phyloP scores from a whole-genome alignment of 1,140 invertebrate species.

The Bradynema listronoti region DNA sequence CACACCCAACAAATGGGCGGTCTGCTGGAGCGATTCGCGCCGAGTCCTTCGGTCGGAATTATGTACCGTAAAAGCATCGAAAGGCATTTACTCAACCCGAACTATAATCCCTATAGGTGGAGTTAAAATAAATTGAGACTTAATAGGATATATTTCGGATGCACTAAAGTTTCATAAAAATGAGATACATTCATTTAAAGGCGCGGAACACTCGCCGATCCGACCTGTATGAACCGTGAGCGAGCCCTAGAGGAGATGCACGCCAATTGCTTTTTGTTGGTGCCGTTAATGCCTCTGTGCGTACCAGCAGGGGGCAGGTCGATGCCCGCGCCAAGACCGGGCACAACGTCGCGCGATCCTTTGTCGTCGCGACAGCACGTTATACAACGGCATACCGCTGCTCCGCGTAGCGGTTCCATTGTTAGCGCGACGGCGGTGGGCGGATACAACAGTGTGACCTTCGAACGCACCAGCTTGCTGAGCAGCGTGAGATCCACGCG shows the following conservation, averaged over 20 bases:
- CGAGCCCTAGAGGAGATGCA: constrained; percentile 49
- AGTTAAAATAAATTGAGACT: constrained; percentile 1
- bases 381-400: too few species aligned
- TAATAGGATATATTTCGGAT: background rate
- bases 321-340: too few species aligned
- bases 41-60: constrained; percentile 52
- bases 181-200: constrained; percentile 21
- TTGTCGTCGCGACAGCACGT: too few species aligned
- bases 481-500: too few species aligned
- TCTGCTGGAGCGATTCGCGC: constrained; percentile 49
- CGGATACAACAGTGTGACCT: too few species aligned
- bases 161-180: background rate
- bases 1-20: constrained; percentile 37
- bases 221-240: constrained; percentile 48
- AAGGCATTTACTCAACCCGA: constrained; percentile 41
- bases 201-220: constrained; percentile 54
- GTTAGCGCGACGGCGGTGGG: too few species aligned
- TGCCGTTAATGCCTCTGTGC: constrained; percentile 54
- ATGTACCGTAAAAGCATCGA: constrained; percentile 52
- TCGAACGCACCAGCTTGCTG: too few species aligned
- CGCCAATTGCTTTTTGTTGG: constrained; percentile 55
- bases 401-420: too few species aligned
- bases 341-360: too few species aligned
- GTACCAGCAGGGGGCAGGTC: constrained; percentile 12
- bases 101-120: constrained; percentile 47